A percentile compares a stretch with the other conserved stretches of the same genome.
These are phyloP conservation scores for Tuberolachnus salignus DNA, from an alignment of 2,888 invertebrate genomes.

Conservation along the genomic window DNA sequence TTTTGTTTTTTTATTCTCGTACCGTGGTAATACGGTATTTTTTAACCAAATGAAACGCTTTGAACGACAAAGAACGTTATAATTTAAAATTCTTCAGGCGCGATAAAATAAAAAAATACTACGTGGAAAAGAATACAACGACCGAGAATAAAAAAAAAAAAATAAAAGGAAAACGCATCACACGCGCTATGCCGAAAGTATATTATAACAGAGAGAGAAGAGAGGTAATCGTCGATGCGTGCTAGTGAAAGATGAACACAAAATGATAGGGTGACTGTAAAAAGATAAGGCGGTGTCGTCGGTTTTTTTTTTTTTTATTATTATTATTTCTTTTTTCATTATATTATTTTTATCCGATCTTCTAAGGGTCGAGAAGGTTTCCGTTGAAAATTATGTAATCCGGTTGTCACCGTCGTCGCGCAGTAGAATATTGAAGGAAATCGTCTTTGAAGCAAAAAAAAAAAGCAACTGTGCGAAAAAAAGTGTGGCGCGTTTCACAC, in stretches of 20 bases:
- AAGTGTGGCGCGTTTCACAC: conserved; percentile 49
- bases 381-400: conserved; percentile 54
- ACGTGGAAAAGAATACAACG: conserved; percentile 32
- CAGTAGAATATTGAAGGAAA: conserved; percentile 2
- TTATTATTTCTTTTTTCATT: conserved; percentile 13
- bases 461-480: neutral
- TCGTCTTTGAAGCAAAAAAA: conserved; percentile 45
- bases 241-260: conserved; percentile 41
- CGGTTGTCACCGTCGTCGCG: conserved; percentile 36
- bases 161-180: conserved; percentile 30
- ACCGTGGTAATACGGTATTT: conserved; percentile 8
- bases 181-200: conserved; percentile 10
- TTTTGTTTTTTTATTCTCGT: conserved; percentile 18
- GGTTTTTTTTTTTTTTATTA: conserved; percentile 28
- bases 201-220: neutral
- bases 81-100: conserved; percentile 54
- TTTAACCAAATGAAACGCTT: conserved; percentile 48
- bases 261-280: conserved; percentile 52
- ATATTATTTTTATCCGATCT: conserved; percentile 53
- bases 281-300: conserved; percentile 39
- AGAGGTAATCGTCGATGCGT: conserved; percentile 52
- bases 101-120: conserved; percentile 46
- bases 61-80: conserved; percentile 48
- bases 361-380: conserved; percentile 34
- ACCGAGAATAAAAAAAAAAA: neutral